Conservation (phyloP, 2,113 vertebrate genomes). For the Hemicordylus capensis region DNA sequence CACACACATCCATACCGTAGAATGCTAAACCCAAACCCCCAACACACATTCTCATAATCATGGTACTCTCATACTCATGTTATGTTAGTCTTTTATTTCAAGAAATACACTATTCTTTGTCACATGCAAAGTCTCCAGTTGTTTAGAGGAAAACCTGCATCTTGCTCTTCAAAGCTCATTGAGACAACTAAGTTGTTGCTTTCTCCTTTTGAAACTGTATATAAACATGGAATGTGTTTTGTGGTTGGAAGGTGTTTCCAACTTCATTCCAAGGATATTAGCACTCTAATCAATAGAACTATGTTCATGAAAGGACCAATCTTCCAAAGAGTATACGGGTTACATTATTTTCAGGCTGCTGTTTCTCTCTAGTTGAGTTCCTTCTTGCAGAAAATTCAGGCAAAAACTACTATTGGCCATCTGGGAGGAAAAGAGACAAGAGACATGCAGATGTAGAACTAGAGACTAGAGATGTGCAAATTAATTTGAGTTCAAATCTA, state of each 20-base stretch:
- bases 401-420: too few relatives aligned
- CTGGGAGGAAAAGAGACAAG: neutral
- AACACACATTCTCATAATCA: neutral
- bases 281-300: neutral
- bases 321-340: neutral
- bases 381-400: neutral
- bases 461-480: too few relatives aligned
- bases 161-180: neutral
- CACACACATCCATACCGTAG: neutral
- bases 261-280: constrained; percentile 47
- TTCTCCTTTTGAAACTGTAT: neutral
- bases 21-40: neutral
- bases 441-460: too few relatives aligned
- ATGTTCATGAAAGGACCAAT: neutral
- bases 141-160: constrained; percentile 33
- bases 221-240: accelerated
- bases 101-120: neutral
- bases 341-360: too few relatives aligned
- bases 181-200: neutral
- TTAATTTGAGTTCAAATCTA: too few relatives aligned
- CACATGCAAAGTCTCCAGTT: neutral
- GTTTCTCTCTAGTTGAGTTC: too few relatives aligned
- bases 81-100: neutral
- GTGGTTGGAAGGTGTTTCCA: constrained; percentile 22
- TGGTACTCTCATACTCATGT: too few relatives aligned